These are phyloP conservation scores for Meandrina meandrites DNA, from an alignment of 92 coral and sea anemone species.

Conservation along the genomic window DNA sequence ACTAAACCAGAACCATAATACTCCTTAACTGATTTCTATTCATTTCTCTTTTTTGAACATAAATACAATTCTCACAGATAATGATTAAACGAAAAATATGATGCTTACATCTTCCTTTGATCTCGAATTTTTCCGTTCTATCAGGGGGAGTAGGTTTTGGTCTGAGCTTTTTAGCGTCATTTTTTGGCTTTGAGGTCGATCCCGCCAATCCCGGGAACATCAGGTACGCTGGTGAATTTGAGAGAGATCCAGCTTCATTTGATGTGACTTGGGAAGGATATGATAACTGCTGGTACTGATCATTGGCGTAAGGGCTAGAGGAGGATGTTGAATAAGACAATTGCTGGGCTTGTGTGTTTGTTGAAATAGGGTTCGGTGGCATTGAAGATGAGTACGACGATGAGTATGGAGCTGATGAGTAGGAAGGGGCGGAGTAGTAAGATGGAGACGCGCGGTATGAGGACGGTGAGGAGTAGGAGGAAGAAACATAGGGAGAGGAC, in stretches of 20 bases:
- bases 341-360: slow-evolving; percentile 23
- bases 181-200: not conserved
- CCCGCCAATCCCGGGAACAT: not conserved
- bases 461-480: slow-evolving; percentile 11
- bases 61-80: not conserved
- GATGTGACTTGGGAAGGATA: slow-evolving; percentile 18
- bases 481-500: not conserved
- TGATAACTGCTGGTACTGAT: slow-evolving; percentile 16
- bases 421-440: slow-evolving; percentile 18
- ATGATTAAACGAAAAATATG: not conserved
- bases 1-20: no score
- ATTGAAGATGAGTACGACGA: slow-evolving; percentile 22
- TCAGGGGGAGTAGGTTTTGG: slow-evolving; percentile 60
- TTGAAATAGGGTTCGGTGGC: not conserved
- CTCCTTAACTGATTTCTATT: not conserved
- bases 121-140: slow-evolving; percentile 57
- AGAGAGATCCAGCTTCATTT: slow-evolving; percentile 2
- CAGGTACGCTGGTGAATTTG: not conserved
- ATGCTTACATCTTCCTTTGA: slow-evolving; percentile 67
- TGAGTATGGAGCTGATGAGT: slow-evolving; percentile 17
- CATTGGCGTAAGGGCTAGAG: slow-evolving; percentile 31
- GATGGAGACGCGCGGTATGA: slow-evolving; percentile 3
- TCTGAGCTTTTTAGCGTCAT: slow-evolving; percentile 20
- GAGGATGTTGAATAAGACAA: slow-evolving; percentile 38
- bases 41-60: not conserved